Percentiles rank a stretch among this genome's conserved stretches.
Conservation (phyloP, 2,797 vertebrate genomes). For the Hippoglossus hippoglossus region DNA sequence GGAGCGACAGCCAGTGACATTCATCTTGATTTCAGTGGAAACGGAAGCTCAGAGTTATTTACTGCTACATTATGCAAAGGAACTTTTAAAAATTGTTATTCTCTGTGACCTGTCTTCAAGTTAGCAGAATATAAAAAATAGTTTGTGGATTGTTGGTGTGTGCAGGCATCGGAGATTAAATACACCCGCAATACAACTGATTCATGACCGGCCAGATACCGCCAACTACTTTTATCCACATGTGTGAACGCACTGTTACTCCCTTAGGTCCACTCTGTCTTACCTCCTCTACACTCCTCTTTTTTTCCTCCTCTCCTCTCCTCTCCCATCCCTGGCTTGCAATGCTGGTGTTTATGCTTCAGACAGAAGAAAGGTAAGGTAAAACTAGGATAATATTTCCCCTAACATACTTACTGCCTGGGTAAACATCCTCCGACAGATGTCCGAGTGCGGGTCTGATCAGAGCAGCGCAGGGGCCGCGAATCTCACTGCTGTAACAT, state of each 20-base stretch:
- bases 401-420: slow-evolving; percentile 80
- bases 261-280: slow-evolving; percentile 27
- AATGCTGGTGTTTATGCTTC: slow-evolving; percentile 76
- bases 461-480: slow-evolving; percentile 50
- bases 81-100: neutral
- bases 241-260: slow-evolving; percentile 10
- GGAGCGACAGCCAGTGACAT: too few relatives aligned
- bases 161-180: neutral
- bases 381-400: slow-evolving; percentile 87
- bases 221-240: neutral
- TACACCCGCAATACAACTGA: neutral
- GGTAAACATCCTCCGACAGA: slow-evolving; percentile 85
- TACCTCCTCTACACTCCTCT: slow-evolving; percentile 16
- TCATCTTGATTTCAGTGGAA: too few relatives aligned
- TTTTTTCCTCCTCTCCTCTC: slow-evolving; percentile 31
- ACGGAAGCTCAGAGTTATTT: too few relatives aligned
- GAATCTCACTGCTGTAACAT: slow-evolving; percentile 58
- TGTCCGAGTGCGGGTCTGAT: slow-evolving; percentile 74
- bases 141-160: neutral
- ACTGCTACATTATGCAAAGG: too few relatives aligned
- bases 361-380: slow-evolving; percentile 81
- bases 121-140: neutral
- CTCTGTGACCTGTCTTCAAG: too few relatives aligned
- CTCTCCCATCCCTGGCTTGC: slow-evolving; percentile 48
- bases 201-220: neutral